Evolutionary conservation across 2,113 vertebrate genomes (phyloP), one percentile per base, ranked within the genome.

Genomic region (Drymodes brunneopygia): DNA sequence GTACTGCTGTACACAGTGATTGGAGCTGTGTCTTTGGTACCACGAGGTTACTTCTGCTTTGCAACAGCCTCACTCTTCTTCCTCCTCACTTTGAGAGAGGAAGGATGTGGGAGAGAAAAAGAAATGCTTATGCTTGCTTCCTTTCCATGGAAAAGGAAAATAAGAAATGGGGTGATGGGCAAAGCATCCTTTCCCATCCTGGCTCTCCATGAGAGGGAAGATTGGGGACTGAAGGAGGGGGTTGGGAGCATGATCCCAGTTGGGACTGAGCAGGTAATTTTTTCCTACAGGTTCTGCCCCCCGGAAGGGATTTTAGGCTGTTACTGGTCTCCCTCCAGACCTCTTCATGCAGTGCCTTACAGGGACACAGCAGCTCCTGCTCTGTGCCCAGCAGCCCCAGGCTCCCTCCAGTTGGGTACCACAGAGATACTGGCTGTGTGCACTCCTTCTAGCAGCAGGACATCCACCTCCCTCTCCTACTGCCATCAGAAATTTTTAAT

Each of bases 321-420:
- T 50, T 60, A 7, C 15, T 44, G 31, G 79, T 72, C 36, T 44
- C 5, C 31, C 20, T 50, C 13, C 48, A 70, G 56, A 62, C 31
- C 11, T 54, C 11, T 62, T 45, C 1, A 1, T 17, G 31, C 20
- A 53, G 23, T 45, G 61, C 28, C 35, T 66, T 24, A 21, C 1
- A 53, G 51, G 42, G 38, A 6, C 2, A 7, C 13, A 61, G 51
- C 61, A 31, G 54, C 36, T 70, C 36, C 73, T 35, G 56, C 45
- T 35, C 20, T 0, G 0, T 31, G 42, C 25, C 47, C 5, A 15
- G 28, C 28, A 60, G 50, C 44, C 42, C 20, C 0, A 0, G 35
- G 60, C 47, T 73, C 40, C 61, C 40, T 42, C 56, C 85, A 14
- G 53, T 74, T 9, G 33, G 80, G 54, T 44, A 36, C 42, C 33